Conservation (phyloP, 2,113 vertebrate species). For the Tauraco erythrolophus region DNA sequence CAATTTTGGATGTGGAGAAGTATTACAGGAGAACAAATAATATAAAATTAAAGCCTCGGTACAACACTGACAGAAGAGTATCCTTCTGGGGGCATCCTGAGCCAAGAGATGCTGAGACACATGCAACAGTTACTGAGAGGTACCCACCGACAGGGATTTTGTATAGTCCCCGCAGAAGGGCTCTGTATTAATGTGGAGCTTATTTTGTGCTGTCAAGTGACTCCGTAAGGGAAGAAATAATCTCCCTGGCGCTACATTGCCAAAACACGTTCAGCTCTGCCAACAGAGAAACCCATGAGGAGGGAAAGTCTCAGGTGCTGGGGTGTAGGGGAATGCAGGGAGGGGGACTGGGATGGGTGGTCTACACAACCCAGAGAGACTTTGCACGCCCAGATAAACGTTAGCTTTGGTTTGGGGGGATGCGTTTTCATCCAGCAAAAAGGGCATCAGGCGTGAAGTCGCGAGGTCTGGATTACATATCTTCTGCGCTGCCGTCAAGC, state of each 20-base stretch:
- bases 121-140: not conserved
- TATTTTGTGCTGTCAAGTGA: not conserved
- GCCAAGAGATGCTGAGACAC: not conserved
- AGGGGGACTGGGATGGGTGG: not conserved
- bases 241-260: not conserved
- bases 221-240: not conserved
- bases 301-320: not conserved
- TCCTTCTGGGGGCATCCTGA: not conserved
- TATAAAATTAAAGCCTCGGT: not conserved
- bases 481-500: not conserved
- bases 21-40: not conserved
- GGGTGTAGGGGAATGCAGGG: accelerated
- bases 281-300: not conserved
- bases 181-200: not conserved
- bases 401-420: not conserved
- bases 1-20: not conserved
- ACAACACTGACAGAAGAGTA: not conserved
- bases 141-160: accelerated
- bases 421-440: not conserved
- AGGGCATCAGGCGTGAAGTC: not conserved
- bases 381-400: not conserved
- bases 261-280: not conserved
- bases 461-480: not conserved
- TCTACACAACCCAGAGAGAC: not conserved
- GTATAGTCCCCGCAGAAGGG: not conserved